phyloP scores from a whole-genome alignment of 2,113 vertebrate genomes.

The Anhinga rufa region DNA sequence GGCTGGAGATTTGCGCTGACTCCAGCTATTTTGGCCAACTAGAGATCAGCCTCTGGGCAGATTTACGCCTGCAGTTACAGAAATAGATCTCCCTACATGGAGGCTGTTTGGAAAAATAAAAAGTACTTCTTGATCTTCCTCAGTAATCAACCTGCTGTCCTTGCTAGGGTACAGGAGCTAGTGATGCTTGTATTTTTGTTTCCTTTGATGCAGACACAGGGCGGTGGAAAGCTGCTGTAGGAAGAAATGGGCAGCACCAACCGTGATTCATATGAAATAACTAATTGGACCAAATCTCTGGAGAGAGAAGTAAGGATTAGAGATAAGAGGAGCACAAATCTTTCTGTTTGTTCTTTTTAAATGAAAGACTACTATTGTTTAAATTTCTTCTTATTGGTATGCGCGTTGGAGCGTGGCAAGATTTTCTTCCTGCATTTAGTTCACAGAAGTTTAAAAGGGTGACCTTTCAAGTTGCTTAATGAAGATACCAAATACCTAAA shows the following conservation, averaged over 20 bases:
- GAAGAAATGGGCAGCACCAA: background rate
- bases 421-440: background rate
- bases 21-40: background rate
- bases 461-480: slow-evolving; percentile 36
- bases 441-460: background rate
- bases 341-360: slow-evolving; percentile 61
- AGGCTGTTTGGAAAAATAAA: background rate
- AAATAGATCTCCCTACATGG: background rate
- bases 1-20: background rate
- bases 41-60: background rate
- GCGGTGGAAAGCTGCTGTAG: background rate
- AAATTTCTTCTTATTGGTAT: slow-evolving; percentile 37
- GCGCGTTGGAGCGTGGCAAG: background rate
- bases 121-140: background rate
- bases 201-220: background rate
- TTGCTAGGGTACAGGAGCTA: background rate
- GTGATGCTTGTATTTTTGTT: background rate
- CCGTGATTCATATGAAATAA: slow-evolving; percentile 36
- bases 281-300: slow-evolving; percentile 52
- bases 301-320: slow-evolving; percentile 21
- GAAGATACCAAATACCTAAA: slow-evolving; percentile 39
- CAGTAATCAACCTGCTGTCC: background rate
- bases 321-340: slow-evolving; percentile 12
- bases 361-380: slow-evolving; percentile 28
- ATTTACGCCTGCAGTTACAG: background rate